Evolutionary conservation across 2,888 invertebrate species (phyloP).

Genomic region (Callosobruchus maculatus): DNA sequence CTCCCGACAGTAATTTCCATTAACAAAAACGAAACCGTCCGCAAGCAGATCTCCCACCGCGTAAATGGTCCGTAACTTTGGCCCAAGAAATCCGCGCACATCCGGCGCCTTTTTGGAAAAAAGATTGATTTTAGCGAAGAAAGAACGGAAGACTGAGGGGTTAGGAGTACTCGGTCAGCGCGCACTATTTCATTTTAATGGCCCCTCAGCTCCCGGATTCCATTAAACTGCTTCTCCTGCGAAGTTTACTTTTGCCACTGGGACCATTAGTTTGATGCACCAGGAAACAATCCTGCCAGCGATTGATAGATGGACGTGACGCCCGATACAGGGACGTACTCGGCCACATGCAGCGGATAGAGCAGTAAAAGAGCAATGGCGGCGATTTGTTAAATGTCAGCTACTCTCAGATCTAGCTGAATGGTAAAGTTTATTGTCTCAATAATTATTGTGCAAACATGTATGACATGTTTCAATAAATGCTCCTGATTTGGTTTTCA

Average conservation of each 20-base stretch:
- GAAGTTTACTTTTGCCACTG: slow-evolving; percentile 51
- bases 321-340: neutral
- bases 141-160: neutral
- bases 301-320: slow-evolving; percentile 45
- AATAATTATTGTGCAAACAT: too few species aligned
- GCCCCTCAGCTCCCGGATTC: slow-evolving; percentile 55
- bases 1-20: too few species aligned
- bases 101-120: neutral
- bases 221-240: slow-evolving; percentile 56
- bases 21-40: neutral
- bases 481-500: too few species aligned
- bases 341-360: neutral
- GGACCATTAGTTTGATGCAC: slow-evolving; percentile 52
- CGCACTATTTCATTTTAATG: slow-evolving; percentile 58
- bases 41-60: neutral
- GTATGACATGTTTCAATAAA: too few species aligned
- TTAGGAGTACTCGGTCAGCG: slow-evolving; percentile 29
- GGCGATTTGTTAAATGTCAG: too few species aligned
- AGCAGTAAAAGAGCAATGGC: too few species aligned
- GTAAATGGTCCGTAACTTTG: neutral
- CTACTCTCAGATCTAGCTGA: too few species aligned
- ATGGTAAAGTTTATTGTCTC: too few species aligned
- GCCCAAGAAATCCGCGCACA: too few species aligned
- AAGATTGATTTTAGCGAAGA: neutral
- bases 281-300: slow-evolving; percentile 52